Percentiles rank a stretch among this genome's conserved stretches.
Conservation (phyloP, 2,113 vertebrate species). For the Craseonycteris thonglongyai region DNA sequence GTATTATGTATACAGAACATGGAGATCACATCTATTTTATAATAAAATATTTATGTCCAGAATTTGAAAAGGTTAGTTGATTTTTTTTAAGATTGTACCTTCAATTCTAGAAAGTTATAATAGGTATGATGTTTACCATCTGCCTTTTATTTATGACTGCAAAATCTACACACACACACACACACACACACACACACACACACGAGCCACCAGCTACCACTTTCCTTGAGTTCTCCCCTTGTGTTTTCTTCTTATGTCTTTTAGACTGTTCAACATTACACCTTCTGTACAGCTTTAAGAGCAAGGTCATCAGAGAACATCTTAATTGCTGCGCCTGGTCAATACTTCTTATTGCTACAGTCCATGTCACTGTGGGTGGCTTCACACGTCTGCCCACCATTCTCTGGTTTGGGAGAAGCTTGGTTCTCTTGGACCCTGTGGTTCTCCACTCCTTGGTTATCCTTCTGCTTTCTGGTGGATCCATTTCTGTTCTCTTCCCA, state of each 20-base stretch:
- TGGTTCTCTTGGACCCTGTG: not conserved
- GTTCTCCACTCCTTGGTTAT: fast-evolving
- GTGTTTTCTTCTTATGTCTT: not conserved
- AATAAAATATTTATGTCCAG: not conserved
- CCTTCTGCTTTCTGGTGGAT: not conserved
- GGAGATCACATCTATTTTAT: not conserved
- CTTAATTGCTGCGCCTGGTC: not conserved
- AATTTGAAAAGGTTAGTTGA: not conserved
- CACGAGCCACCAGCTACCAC: not conserved
- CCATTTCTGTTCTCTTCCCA: not conserved
- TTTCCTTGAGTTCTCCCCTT: not conserved
- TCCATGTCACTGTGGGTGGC: not conserved
- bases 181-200: too few species aligned
- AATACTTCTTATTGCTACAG: not conserved
- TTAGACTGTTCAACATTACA: too few species aligned
- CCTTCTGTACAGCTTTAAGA: not conserved
- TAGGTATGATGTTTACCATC: too few species aligned
- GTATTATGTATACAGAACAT: not conserved
- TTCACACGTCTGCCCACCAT: not conserved
- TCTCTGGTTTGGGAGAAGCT: not conserved
- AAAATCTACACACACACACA: too few species aligned
- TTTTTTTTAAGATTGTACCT: not conserved
- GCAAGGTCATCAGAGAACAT: not conserved
- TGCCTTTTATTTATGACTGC: too few species aligned
- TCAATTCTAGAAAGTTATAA: too few species aligned